phyloP scores from a whole-genome alignment of 2,888 invertebrate genomes.

The Dicycla oo region DNA sequence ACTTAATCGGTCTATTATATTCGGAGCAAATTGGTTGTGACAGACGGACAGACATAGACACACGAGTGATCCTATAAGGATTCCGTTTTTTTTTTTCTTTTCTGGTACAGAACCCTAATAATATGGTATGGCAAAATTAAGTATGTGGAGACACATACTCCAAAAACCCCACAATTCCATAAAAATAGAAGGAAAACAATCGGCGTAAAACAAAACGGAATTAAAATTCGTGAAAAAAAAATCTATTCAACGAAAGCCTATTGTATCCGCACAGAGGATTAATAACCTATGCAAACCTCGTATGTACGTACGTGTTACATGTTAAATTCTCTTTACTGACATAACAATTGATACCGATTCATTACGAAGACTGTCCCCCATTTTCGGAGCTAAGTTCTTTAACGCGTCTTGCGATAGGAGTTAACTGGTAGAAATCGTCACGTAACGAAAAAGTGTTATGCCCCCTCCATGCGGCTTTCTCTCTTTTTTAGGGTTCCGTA shows the following conservation, averaged over 20 bases:
- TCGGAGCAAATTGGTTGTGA: too few relatives aligned
- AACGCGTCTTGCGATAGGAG: too few relatives aligned
- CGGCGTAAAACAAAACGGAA: conserved; percentile 38
- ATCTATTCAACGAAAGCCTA: conserved; percentile 37
- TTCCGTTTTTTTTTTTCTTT: too few relatives aligned
- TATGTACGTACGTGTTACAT: conserved; percentile 44
- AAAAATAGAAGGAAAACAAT: conserved; percentile 42
- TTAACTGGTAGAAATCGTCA: too few relatives aligned
- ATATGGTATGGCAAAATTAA: not conserved
- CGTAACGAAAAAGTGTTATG: too few relatives aligned
- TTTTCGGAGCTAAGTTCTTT: too few relatives aligned
- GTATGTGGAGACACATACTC: not conserved
- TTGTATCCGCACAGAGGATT: conserved; percentile 57
- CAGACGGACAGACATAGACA: too few relatives aligned
- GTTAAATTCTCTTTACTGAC: conserved; percentile 19
- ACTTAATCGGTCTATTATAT: too few relatives aligned
- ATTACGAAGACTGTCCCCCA: not conserved
- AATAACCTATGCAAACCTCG: conserved; percentile 61
- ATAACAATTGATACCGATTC: not conserved
- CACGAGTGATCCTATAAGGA: too few relatives aligned
- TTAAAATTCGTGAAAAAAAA: conserved; percentile 42
- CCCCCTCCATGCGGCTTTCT: too few relatives aligned
- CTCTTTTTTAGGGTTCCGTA: too few relatives aligned
- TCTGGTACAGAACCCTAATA: too few relatives aligned
- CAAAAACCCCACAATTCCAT: not conserved